Percentiles rank a stretch among this genome's conserved stretches.
Conservation (phyloP, 2,888 invertebrate genomes). For the Onchidella celtica region DNA sequence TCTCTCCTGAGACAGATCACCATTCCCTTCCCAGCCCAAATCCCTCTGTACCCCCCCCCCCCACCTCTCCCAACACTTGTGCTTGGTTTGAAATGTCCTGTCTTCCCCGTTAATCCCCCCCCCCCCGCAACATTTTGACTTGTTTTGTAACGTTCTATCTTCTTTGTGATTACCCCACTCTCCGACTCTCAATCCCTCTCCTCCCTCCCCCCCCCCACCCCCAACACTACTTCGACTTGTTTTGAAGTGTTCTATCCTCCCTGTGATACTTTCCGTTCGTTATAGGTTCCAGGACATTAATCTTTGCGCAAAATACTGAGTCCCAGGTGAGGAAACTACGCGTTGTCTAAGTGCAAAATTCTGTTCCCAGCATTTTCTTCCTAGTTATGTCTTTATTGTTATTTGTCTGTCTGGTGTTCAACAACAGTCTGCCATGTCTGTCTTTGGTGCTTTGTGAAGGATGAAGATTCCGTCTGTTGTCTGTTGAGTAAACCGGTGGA, state of each 20-base stretch:
- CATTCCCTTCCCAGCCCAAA: not conserved
- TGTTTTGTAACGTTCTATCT: not conserved
- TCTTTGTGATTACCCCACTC: not conserved
- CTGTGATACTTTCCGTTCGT: not conserved
- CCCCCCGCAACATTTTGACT: not conserved
- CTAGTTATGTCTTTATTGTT: too few relatives aligned
- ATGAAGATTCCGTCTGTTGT: too few relatives aligned
- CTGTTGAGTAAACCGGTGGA: too few relatives aligned
- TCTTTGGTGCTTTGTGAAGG: too few relatives aligned
- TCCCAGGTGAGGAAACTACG: too few relatives aligned
- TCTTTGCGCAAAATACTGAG: too few relatives aligned
- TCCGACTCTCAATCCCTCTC: not conserved
- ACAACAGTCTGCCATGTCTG: too few relatives aligned
- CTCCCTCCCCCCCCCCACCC: not conserved
- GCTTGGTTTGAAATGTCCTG: not conserved
- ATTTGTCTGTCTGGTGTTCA: too few relatives aligned
- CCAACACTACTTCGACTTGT: not conserved
- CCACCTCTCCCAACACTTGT: not conserved
- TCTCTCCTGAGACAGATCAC: not conserved
- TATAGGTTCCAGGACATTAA: too few relatives aligned
- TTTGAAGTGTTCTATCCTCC: not conserved
- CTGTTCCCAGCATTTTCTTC: too few relatives aligned
- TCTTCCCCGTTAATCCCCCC: not conserved
- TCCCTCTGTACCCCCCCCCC: not conserved
- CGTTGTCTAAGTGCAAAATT: too few relatives aligned